These are phyloP conservation scores for Drosophila suboccidentalis DNA, from an alignment of 2,888 invertebrate genomes.

Conservation along the genomic window DNA sequence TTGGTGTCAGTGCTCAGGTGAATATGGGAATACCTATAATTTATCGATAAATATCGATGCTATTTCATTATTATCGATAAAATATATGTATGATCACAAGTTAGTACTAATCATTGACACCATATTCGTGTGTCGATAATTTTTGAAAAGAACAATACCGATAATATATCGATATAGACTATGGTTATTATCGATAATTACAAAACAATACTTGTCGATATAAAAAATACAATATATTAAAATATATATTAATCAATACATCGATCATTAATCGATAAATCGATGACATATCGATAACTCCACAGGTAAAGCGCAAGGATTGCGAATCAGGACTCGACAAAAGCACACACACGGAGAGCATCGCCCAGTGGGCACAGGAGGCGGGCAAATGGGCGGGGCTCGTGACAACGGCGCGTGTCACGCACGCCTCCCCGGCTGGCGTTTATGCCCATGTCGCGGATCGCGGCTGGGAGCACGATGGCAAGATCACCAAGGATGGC, in stretches of 20 bases:
- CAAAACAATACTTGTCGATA: not conserved
- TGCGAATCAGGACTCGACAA: slow-evolving; percentile 88
- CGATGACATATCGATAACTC: not conserved
- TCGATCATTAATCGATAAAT: not conserved
- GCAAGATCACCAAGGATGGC: slow-evolving; percentile 85
- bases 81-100: too few relatives aligned
- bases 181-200: too few relatives aligned
- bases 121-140: too few relatives aligned
- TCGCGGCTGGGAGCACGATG: slow-evolving; percentile 90
- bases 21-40: not conserved
- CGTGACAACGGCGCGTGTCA: slow-evolving; percentile 92
- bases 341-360: slow-evolving; percentile 88
- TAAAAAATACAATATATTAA: not conserved
- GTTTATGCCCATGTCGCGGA: slow-evolving; percentile 90
- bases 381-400: slow-evolving; percentile 88
- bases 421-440: slow-evolving; percentile 92
- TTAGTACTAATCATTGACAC: too few relatives aligned
- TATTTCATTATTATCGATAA: too few relatives aligned
- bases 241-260: not conserved
- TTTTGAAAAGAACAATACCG: too few relatives aligned
- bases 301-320: slow-evolving; percentile 87
- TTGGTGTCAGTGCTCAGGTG: slow-evolving; percentile 91
- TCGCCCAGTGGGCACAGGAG: slow-evolving; percentile 90
- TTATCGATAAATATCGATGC: too few relatives aligned
- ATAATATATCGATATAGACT: too few relatives aligned